A percentile compares a stretch with the other conserved stretches of the same genome.
phyloP scores from a whole-genome alignment of 2,797 vertebrate genomes.

The Molossus molossus region DNA sequence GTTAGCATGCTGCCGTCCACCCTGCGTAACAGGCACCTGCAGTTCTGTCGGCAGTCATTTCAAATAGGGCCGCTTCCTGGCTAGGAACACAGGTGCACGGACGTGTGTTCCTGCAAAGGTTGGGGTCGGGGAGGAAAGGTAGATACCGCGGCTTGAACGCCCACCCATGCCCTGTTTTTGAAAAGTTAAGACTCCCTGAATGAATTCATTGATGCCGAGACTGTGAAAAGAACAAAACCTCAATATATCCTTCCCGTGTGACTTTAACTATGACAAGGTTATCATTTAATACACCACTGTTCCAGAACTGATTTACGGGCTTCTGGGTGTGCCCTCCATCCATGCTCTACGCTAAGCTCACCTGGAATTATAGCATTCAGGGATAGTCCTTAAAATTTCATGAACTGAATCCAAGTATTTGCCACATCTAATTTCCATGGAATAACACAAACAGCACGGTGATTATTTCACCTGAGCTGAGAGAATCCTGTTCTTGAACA shows the following conservation, averaged over 20 bases:
- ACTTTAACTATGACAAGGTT: conserved; percentile 92
- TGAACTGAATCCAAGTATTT: conserved; percentile 60
- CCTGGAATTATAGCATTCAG: conserved; percentile 71
- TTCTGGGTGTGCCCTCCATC: conserved; percentile 44
- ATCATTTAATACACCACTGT: conserved; percentile 87
- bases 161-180: conserved; percentile 32
- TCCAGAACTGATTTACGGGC: conserved; percentile 89
- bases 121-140: neutral
- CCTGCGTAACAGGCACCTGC: neutral
- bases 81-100: neutral
- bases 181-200: conserved; percentile 73
- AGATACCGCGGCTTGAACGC: neutral
- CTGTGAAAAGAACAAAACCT: conserved; percentile 82
- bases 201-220: conserved; percentile 83
- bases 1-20: neutral
- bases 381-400: conserved; percentile 78
- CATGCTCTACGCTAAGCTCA: conserved; percentile 73
- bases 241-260: conserved; percentile 87
- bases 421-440: conserved; percentile 12
- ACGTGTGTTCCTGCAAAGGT: neutral
- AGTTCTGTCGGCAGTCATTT: neutral
- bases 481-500: neutral
- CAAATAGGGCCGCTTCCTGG: neutral
- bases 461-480: neutral
- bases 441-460: neutral